These are phyloP conservation scores for Rhyacichthys aspro DNA, from an alignment of 2,797 vertebrate genomes.

Conservation along the genomic window DNA sequence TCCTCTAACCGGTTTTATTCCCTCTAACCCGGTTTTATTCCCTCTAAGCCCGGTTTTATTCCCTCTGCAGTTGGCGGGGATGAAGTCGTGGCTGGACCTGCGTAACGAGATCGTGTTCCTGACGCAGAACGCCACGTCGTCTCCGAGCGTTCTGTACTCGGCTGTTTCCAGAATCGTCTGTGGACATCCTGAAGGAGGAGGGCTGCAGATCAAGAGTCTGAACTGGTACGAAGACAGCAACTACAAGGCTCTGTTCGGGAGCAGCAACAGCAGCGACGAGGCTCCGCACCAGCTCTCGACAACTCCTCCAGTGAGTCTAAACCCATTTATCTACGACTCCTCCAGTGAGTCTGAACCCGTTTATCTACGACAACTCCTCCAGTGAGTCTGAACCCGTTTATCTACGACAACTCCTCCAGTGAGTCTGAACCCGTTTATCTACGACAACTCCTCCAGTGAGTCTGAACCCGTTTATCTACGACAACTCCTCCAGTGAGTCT, in stretches of 20 bases:
- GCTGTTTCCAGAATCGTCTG: constrained; percentile 93
- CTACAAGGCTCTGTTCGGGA: constrained; percentile 95
- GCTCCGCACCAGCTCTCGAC: constrained; percentile 79
- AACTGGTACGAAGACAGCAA: constrained; percentile 99
- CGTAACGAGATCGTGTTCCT: constrained; percentile 92
- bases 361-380: too few species aligned
- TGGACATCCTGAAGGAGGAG: constrained; percentile 92
- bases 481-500: too few species aligned
- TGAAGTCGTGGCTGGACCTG: constrained; percentile 94
- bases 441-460: too few species aligned
- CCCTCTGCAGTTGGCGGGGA: constrained; percentile 81
- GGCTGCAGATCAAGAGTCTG: constrained; percentile 95
- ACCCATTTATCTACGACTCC: background rate
- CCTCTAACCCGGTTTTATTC: too few species aligned
- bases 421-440: too few species aligned
- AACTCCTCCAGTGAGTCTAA: constrained; percentile 91
- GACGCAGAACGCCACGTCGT: constrained; percentile 84
- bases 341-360: constrained; percentile 60
- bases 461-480: too few species aligned
- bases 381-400: too few species aligned
- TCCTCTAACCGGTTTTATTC: too few species aligned
- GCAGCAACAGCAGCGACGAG: constrained; percentile 88
- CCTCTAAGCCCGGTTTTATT: background rate
- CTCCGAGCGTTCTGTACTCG: constrained; percentile 89
- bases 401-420: too few species aligned